phyloP scores from a whole-genome alignment of 2,888 invertebrate genomes.

The Asteroscopus sphinx region DNA sequence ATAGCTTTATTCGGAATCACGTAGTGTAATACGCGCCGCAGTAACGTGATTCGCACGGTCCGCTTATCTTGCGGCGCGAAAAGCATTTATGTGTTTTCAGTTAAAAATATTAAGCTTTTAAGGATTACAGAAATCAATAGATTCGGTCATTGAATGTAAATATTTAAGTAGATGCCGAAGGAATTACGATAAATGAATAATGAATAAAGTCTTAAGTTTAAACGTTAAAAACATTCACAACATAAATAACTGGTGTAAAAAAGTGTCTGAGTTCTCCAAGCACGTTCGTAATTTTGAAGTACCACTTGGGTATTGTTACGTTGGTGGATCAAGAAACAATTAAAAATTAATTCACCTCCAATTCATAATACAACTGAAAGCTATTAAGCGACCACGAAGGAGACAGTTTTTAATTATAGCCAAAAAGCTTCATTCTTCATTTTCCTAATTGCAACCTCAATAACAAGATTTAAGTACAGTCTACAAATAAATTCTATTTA shows the following conservation, averaged over 20 bases:
- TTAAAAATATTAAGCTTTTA: conserved; percentile 23
- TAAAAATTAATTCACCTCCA: conserved; percentile 20
- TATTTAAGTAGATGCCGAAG: background rate
- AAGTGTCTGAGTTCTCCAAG: background rate
- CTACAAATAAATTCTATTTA: conserved; percentile 53
- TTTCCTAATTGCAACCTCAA: conserved; percentile 36
- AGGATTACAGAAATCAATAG: conserved; percentile 16
- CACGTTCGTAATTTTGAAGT: background rate
- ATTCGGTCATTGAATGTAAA: conserved; percentile 10
- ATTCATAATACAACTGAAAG: background rate
- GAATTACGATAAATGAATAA: background rate
- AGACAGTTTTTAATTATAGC: conserved; percentile 25
- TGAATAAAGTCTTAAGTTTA: background rate
- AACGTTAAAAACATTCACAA: background rate
- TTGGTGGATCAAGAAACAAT: no score
- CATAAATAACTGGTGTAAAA: background rate
- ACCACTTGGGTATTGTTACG: no score
- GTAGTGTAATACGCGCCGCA: conserved; percentile 59
- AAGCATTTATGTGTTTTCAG: conserved; percentile 43
- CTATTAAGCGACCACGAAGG: no score
- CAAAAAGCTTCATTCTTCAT: conserved; percentile 13
- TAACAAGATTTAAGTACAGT: conserved; percentile 42
- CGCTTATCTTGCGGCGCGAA: conserved; percentile 48
- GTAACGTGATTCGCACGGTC: conserved; percentile 58
- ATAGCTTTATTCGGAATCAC: conserved; percentile 59